Base-by-base conservation (phyloP, 1,140 invertebrate genomes). In the Bombus balteatus region DNA sequence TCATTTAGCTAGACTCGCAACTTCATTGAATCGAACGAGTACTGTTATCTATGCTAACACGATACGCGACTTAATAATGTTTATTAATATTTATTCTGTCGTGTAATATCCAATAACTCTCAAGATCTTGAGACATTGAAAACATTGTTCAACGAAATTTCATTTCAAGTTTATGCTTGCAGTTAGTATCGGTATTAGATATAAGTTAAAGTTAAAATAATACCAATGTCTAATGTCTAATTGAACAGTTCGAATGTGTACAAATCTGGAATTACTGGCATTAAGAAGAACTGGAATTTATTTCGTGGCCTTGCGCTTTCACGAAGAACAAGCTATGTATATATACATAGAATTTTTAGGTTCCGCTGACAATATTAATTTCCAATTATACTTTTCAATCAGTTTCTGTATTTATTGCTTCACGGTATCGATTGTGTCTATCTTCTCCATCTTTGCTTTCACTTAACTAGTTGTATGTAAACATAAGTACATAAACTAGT, bases 251-350 rank as follows among this genome's bases (percentile, higher is more conserved):
- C 28, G 10, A 74, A n/a, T 5, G 25, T 62, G 62, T 1, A 25
- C 9, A 9, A 47, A 68, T 75, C 43, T 32, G 1, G n/a, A 66
- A 22, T 32, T 34, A 18, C 18, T 22, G 47, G 12, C 22, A 70
- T 53, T 25, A 81, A 41, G 28, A 37, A 32, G 25, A 43, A 73
- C 3, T n/a, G 43, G 43, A 83, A 83, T 2, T 4, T 47, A 39
- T 75, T 65, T 84, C 47, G 18, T 28, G 12, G 34, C 34, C 47
- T 77, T 83, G 47, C 47, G 71, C 66, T 78, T 83, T 78, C 65
- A 37, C 47, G 65, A 10, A 37, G 62, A 83, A 83, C 81, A 34
- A 43, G n/a, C 41, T 65, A 73, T n/a, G 0, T 18, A 43, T 15
- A 15, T 28, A 59, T 12, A 4, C 28, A 13, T 28, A 12, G 3